These are phyloP conservation scores for Petroica traversi DNA, from an alignment of 2,113 vertebrate species.

Conservation along the genomic window DNA sequence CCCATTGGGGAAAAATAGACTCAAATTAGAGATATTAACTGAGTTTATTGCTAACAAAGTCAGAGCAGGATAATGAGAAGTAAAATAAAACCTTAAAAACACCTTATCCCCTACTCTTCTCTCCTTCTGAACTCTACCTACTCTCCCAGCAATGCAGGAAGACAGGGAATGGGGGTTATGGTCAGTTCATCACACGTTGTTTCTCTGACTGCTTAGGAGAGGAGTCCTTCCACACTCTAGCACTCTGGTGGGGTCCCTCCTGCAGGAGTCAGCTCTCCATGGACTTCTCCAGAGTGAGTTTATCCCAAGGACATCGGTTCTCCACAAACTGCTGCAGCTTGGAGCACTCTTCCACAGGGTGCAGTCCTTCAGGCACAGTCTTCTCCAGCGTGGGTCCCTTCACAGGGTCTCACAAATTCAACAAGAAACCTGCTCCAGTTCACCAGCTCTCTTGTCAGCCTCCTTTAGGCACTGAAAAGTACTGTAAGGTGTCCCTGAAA, in stretches of 20 bases:
- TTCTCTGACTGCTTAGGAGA: neutral
- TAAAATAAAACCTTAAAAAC: neutral
- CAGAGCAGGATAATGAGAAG: neutral
- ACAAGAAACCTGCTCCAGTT: neutral
- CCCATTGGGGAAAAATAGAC: neutral
- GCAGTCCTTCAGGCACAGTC: neutral
- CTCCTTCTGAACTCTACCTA: neutral
- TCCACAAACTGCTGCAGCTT: neutral
- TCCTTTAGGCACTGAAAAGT: neutral
- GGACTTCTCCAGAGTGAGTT: neutral
- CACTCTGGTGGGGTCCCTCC: accelerated
- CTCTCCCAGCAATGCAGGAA: neutral
- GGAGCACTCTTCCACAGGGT: neutral
- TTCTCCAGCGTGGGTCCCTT: accelerated
- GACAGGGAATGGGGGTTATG: neutral
- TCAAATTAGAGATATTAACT: neutral
- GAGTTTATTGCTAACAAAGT: neutral
- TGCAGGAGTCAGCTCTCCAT: accelerated
- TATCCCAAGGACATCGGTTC: neutral
- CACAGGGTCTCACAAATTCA: neutral
- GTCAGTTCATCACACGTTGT: neutral
- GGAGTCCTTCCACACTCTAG: neutral
- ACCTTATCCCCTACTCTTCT: neutral
- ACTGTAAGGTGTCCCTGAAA: neutral
- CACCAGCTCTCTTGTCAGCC: neutral